Conservation (phyloP, 2,888 invertebrate species). For the Ochropacha duplaris region DNA sequence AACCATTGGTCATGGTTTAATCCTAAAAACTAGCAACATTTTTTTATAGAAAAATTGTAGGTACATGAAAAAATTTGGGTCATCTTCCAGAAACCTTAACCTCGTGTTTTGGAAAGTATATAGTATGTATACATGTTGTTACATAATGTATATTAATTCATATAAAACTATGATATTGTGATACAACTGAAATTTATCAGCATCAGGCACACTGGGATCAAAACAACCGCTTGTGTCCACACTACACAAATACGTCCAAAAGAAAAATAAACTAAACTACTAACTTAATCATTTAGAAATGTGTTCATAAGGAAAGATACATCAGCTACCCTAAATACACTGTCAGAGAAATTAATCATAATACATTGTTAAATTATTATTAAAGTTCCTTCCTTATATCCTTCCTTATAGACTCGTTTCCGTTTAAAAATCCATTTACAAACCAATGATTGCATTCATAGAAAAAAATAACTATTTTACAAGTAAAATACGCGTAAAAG, state of each 20-base stretch:
- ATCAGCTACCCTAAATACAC: background rate
- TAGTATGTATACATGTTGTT: background rate
- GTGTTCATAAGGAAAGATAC: slow-evolving; percentile 49
- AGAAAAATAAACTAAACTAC: slow-evolving; percentile 53
- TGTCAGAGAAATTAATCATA: background rate
- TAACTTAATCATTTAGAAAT: slow-evolving; percentile 54
- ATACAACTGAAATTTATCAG: slow-evolving; percentile 51
- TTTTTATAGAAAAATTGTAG: slow-evolving; percentile 36
- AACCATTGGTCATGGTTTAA: slow-evolving; percentile 35
- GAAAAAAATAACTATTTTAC: slow-evolving; percentile 71
- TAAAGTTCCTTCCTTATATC: slow-evolving; percentile 17
- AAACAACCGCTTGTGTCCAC: slow-evolving; percentile 42
- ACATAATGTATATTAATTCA: slow-evolving; percentile 15
- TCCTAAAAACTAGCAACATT: slow-evolving; percentile 31
- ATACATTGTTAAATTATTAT: background rate
- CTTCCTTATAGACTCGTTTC: slow-evolving; percentile 56
- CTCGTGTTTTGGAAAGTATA: background rate
- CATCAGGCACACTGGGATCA: slow-evolving; percentile 36
- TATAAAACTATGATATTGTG: slow-evolving; percentile 23
- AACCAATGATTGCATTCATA: slow-evolving; percentile 76
- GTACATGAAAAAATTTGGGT: slow-evolving; percentile 1
- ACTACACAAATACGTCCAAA: slow-evolving; percentile 66
- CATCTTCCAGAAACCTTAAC: background rate
- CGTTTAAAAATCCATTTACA: slow-evolving; percentile 66
- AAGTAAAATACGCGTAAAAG: slow-evolving; percentile 52